Conservation (phyloP, 2,888 invertebrate genomes). For the Andrena flavipes region DNA sequence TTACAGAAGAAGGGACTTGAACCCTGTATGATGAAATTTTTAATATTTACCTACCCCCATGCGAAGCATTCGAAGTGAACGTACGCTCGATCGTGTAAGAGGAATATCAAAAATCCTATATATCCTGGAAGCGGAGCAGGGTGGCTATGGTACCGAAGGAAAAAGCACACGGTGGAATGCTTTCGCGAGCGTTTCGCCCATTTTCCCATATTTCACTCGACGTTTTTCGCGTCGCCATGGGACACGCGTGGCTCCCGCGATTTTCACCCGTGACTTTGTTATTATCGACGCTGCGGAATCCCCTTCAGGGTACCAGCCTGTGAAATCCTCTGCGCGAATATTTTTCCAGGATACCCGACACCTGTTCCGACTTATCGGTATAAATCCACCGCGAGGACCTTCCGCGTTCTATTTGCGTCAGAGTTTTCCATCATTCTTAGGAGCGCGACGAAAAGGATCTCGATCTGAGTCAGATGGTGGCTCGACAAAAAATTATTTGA, state of each 20-base stretch:
- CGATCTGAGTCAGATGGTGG: too few species aligned
- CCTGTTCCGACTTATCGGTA: slow-evolving; percentile 62
- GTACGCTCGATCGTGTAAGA: too few species aligned
- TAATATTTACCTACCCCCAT: too few species aligned
- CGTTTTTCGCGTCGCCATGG: neutral
- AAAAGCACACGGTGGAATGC: neutral
- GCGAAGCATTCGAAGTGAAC: too few species aligned
- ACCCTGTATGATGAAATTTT: too few species aligned
- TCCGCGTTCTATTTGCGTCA: slow-evolving; percentile 27
- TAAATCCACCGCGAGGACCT: slow-evolving; percentile 45
- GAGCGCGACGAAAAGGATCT: too few species aligned
- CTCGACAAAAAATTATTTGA: neutral
- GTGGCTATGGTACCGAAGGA: neutral
- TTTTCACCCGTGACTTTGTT: slow-evolving; percentile 24
- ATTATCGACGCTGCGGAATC: slow-evolving; percentile 40
- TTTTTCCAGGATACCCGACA: slow-evolving; percentile 56
- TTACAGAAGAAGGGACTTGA: too few species aligned
- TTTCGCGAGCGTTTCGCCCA: neutral
- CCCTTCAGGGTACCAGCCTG: slow-evolving; percentile 50
- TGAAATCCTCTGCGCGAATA: slow-evolving; percentile 64
- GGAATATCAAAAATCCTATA: too few species aligned
- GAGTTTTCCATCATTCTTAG: neutral
- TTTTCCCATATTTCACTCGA: slow-evolving; percentile 17
- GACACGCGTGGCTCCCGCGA: neutral
- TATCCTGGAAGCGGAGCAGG: too few species aligned